Evolutionary conservation across 2,888 invertebrate species (phyloP).

Genomic region (Diarsia brunnea): DNA sequence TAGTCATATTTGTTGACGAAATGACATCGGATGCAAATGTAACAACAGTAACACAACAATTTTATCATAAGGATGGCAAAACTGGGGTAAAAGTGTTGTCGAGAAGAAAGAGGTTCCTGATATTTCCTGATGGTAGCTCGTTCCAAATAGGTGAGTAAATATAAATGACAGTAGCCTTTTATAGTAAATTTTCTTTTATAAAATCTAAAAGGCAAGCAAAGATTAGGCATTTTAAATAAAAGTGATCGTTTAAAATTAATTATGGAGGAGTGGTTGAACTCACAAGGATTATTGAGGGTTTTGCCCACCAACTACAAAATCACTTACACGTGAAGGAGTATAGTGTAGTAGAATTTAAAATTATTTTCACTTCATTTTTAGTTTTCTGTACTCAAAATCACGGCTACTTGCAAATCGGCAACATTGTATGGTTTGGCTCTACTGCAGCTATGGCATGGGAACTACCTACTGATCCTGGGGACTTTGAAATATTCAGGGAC

Average conservation of each 20-base stretch:
- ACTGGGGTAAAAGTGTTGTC: slow-evolving; percentile 77
- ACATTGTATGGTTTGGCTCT: slow-evolving; percentile 92
- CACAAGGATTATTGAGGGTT: background rate
- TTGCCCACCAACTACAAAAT: background rate
- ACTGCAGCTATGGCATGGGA: slow-evolving; percentile 95
- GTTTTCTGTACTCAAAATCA: slow-evolving; percentile 92
- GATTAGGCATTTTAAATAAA: background rate
- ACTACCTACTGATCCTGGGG: slow-evolving; percentile 91
- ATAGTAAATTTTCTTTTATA: background rate
- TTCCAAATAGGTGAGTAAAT: slow-evolving; percentile 88
- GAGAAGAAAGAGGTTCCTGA: slow-evolving; percentile 89
- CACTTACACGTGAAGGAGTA: background rate
- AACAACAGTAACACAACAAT: background rate
- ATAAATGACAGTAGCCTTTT: background rate
- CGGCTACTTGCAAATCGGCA: slow-evolving; percentile 90
- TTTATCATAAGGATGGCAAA: slow-evolving; percentile 19
- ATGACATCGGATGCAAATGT: background rate
- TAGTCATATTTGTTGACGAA: background rate
- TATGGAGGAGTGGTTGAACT: background rate
- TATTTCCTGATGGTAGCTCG: slow-evolving; percentile 91
- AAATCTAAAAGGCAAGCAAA: background rate
- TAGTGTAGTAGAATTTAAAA: no score
- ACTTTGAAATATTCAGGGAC: slow-evolving; percentile 76
- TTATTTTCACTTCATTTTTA: no score
- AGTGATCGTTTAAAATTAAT: background rate